Conservation (phyloP, 2,113 vertebrate species). For the Shinisaurus crocodilurus region DNA sequence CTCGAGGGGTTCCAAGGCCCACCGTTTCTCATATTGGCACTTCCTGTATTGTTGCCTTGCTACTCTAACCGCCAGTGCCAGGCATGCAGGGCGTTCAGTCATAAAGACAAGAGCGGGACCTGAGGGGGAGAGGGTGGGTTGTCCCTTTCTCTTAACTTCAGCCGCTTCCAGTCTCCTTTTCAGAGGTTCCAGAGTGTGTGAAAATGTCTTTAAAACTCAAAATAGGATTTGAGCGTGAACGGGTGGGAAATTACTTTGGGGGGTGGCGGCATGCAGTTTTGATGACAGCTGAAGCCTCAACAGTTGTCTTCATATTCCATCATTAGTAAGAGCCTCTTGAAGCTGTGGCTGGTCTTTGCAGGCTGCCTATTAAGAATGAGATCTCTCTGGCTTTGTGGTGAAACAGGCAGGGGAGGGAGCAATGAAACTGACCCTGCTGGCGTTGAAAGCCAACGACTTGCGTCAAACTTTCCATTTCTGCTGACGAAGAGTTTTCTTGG, state of each 20-base stretch:
- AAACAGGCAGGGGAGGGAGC: background rate
- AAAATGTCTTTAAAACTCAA: background rate
- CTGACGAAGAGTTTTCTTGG: background rate
- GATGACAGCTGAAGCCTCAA: background rate
- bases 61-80: background rate
- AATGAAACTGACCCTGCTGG: background rate
- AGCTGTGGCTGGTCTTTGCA: background rate
- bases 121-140: no score
- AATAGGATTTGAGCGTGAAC: background rate
- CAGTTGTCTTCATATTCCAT: background rate
- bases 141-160: background rate
- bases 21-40: background rate
- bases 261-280: background rate
- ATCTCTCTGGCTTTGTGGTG: background rate
- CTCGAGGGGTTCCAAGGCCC: no score
- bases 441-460: background rate
- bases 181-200: background rate
- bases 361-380: background rate
- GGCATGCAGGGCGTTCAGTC: background rate
- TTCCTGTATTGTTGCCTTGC: background rate
- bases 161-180: background rate
- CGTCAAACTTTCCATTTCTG: constrained; percentile 1
- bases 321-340: background rate
- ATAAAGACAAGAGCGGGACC: no score
- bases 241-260: no score